Percentiles rank a stretch among this genome's conserved stretches.
phyloP scores from a whole-genome alignment of 2,888 invertebrate species.

The Invenusta paracnida region DNA sequence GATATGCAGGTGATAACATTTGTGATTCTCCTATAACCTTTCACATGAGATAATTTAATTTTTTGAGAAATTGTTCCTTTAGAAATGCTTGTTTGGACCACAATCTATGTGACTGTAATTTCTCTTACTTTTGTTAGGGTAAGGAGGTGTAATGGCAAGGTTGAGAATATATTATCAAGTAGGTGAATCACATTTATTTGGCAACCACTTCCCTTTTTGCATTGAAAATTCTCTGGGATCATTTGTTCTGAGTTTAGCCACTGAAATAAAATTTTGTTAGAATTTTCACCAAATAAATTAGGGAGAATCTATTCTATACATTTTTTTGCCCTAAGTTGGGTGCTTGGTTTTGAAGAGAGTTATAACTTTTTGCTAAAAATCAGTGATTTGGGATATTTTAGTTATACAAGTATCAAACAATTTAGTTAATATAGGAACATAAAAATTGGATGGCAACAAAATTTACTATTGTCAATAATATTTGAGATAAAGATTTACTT shows the following conservation, averaged over 20 bases:
- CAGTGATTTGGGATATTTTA: not conserved
- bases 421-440: no score
- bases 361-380: not conserved
- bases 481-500: no score
- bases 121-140: not conserved
- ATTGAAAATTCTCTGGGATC: no score
- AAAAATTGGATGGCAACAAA: no score
- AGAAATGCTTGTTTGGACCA: not conserved
- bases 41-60: not conserved
- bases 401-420: no score
- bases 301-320: not conserved
- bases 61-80: not conserved
- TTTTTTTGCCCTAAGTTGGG: not conserved
- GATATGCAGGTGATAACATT: not conserved
- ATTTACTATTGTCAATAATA: no score
- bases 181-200: not conserved
- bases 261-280: not conserved
- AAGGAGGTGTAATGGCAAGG: not conserved
- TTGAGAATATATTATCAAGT: not conserved
- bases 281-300: not conserved
- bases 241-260: not conserved
- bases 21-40: not conserved
- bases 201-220: no score
- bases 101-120: not conserved
- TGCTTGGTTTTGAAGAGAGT: not conserved